A percentile compares a stretch with the other conserved stretches of the same genome.
phyloP scores from a whole-genome alignment of 2,113 vertebrate species.

The Puffinus mauretanicus region DNA sequence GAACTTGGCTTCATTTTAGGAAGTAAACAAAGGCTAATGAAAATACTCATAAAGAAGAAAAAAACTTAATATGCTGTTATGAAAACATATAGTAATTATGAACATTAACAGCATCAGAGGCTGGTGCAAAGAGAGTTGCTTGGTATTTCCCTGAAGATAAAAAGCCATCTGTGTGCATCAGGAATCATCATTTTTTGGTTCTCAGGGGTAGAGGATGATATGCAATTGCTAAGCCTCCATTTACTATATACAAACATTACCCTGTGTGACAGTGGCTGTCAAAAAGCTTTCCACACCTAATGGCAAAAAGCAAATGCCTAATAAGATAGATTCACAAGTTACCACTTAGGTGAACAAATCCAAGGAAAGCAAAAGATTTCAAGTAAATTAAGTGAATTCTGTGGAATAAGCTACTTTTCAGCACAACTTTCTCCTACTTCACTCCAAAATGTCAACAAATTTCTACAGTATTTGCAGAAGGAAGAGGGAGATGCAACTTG shows the following conservation, averaged over 20 bases:
- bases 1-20: conserved; percentile 14
- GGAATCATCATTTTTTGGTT: conserved; percentile 14
- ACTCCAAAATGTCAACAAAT: neutral
- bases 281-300: neutral
- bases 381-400: neutral
- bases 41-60: conserved; percentile 45
- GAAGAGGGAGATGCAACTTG: neutral
- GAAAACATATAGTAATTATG: conserved; percentile 60
- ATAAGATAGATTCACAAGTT: neutral
- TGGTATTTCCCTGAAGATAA: conserved; percentile 48
- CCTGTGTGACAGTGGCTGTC: neutral
- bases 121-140: conserved; percentile 27
- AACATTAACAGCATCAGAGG: conserved; percentile 52
- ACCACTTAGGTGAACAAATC: neutral
- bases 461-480: neutral
- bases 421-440: neutral
- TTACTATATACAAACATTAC: neutral
- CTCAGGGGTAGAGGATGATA: neutral
- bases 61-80: conserved; percentile 44
- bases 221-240: neutral
- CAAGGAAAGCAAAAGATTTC: neutral
- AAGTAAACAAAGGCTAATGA: conserved; percentile 55
- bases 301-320: neutral
- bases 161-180: conserved; percentile 56
- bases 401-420: neutral